These are phyloP conservation scores for Enteromius thamalakanensis DNA, from an alignment of 2,797 vertebrate species.

Conservation along the genomic window DNA sequence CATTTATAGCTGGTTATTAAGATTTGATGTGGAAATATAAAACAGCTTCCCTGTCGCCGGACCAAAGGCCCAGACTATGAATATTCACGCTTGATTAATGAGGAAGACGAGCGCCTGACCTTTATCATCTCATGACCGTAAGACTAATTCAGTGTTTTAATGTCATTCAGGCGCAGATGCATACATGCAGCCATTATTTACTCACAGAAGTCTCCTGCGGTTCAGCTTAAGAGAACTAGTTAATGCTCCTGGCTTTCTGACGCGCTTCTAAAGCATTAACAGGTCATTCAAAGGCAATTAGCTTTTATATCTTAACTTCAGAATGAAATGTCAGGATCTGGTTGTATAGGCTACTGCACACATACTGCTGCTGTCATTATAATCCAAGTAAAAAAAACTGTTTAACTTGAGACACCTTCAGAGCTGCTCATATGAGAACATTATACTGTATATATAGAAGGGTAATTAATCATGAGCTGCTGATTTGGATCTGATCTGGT, in stretches of 20 bases:
- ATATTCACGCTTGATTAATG: slow-evolving; percentile 19
- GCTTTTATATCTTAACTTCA: slow-evolving; percentile 46
- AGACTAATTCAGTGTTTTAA: not conserved
- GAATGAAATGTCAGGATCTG: slow-evolving; percentile 58
- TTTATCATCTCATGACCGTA: not conserved
- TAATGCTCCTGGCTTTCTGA: slow-evolving; percentile 32
- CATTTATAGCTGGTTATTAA: slow-evolving; percentile 43
- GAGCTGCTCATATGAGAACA: not conserved
- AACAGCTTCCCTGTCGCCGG: slow-evolving; percentile 14
- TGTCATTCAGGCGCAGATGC: not conserved
- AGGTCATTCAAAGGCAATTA: slow-evolving; percentile 52
- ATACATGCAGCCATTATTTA: not conserved
- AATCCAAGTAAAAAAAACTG: not conserved
- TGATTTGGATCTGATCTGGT: slow-evolving; percentile 28
- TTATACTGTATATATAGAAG: no score
- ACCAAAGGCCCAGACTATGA: slow-evolving; percentile 22
- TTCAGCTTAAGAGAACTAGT: slow-evolving; percentile 6
- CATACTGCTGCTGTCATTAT: not conserved
- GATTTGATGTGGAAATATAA: slow-evolving; percentile 47
- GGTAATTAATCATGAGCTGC: not conserved
- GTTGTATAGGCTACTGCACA: slow-evolving; percentile 33
- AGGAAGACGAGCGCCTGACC: slow-evolving; percentile 9
- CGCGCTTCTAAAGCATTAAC: slow-evolving; percentile 37
- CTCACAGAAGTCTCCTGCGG: slow-evolving; percentile 14
- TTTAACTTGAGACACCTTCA: not conserved